These are phyloP conservation scores for Noctilio leporinus DNA, from an alignment of 2,113 vertebrate genomes.

Conservation along the genomic window DNA sequence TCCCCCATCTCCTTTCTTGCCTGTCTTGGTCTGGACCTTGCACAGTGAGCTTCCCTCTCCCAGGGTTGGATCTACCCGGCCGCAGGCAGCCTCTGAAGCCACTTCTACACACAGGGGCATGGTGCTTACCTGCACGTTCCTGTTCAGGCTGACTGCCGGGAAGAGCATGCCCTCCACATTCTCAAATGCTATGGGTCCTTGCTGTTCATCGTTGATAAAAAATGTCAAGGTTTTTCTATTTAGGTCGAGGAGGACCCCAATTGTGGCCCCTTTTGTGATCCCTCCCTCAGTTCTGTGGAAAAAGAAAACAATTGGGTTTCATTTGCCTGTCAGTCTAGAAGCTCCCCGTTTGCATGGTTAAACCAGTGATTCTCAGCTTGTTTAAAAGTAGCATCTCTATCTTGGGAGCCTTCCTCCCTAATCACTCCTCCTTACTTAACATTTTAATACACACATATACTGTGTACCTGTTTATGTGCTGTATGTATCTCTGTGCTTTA, in stretches of 20 bases:
- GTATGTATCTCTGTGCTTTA: neutral
- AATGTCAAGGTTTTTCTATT: conserved; percentile 91
- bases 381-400: neutral
- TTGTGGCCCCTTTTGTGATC: conserved; percentile 90
- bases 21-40: neutral
- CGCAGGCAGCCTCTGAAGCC: neutral
- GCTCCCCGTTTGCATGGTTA: neutral
- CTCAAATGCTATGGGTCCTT: conserved; percentile 96
- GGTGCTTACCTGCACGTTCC: conserved; percentile 92
- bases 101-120: accelerated
- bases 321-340: neutral
- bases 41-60: neutral
- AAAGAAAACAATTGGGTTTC: neutral
- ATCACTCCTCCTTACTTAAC: too few relatives aligned
- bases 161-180: conserved; percentile 93
- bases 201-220: conserved; percentile 98
- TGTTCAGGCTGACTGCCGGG: conserved; percentile 96
- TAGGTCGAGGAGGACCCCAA: conserved; percentile 94
- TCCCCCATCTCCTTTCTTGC: neutral
- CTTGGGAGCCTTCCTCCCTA: neutral
- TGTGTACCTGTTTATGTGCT: neutral
- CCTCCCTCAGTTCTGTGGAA: conserved; percentile 91
- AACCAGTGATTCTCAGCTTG: neutral
- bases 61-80: neutral
- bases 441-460: neutral